Evolutionary conservation across 1,140 invertebrate species (phyloP), one percentile per base, ranked within the genome.

Genomic region (Drosophila ambigua): DNA sequence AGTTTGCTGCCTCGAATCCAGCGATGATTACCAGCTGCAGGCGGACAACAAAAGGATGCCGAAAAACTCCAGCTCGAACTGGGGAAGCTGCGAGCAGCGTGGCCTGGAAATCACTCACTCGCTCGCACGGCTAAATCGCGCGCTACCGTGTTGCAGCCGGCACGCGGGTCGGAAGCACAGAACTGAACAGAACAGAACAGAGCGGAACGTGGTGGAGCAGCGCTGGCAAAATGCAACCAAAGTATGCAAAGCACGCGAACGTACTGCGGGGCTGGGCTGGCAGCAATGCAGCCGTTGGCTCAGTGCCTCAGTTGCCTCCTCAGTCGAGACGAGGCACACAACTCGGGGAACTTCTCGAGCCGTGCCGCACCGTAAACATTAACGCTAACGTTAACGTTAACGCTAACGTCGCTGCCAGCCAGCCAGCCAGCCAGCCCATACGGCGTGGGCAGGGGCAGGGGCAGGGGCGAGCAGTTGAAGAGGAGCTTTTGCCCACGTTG

Each of bases 231-330:
- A 77, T 71, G 85, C 90, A 91, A 90, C 90, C 90, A 91, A 91
- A 88, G 85, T 91, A 91, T 91, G 90, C 90, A 88, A 91, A 88
- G 90, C 90, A 91, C 90, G 90, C 89, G 90, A 90, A 77, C 90
- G 78, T 91, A 91, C 90, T 91, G 89, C 64, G 52, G 77, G 39
- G 55, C 62, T 54, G 72, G 39, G 57, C 62, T 54, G 72, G 52
- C 58, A 65, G 55, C 50, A 52, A 72, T 65, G 62, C 54, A 59
- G 68, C 68, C 50, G 64, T 43, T 68, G 28, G 49, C 57, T 51
- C 72, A 68, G 66, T 52, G 64, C 51, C 43, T 43, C 48, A 52
- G 64, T 45, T 44, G 9, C 58, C 63, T 57, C 57, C 49, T 68
- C 67, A 67, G 71, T 63, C 72, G 57, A 67, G 72, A 31, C 48